A percentile compares a stretch with the other conserved stretches of the same genome.
These are phyloP conservation scores for Cynocephalus volans DNA, from an alignment of 2,113 vertebrate species.

Conservation along the genomic window DNA sequence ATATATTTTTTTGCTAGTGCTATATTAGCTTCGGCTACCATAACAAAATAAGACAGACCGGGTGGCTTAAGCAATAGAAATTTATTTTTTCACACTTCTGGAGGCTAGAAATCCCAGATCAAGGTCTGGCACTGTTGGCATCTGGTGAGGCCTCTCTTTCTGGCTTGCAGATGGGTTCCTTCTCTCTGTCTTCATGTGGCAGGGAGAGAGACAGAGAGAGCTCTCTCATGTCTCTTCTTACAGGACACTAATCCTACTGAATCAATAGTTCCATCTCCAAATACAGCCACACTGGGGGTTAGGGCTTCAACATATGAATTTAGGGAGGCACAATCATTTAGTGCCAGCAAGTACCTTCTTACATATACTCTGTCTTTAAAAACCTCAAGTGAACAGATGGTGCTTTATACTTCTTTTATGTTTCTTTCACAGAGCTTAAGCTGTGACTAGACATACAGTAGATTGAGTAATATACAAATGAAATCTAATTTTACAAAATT, in stretches of 20 bases:
- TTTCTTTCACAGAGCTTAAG: neutral
- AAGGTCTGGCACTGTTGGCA: neutral
- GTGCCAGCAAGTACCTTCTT: neutral
- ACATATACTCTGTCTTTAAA: neutral
- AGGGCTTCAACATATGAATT: neutral
- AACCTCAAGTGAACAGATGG: neutral
- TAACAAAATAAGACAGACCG: neutral
- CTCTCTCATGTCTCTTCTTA: neutral
- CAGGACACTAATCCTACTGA: neutral
- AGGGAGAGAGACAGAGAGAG: no score
- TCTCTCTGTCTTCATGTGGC: neutral
- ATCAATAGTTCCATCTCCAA: neutral
- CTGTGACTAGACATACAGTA: neutral
- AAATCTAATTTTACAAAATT: constrained; percentile 18
- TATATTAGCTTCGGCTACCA: neutral
- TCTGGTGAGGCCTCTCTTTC: neutral
- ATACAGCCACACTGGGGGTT: neutral
- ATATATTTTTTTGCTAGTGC: neutral
- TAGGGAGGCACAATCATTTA: neutral
- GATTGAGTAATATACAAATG: neutral
- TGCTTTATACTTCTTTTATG: neutral
- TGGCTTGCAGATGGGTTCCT: neutral
- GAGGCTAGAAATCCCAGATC: no score
- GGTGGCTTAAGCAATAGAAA: neutral
- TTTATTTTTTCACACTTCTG: neutral